These are phyloP conservation scores for Phrynocephalus versicolor DNA, from an alignment of 2,113 vertebrate genomes.

Conservation along the genomic window DNA sequence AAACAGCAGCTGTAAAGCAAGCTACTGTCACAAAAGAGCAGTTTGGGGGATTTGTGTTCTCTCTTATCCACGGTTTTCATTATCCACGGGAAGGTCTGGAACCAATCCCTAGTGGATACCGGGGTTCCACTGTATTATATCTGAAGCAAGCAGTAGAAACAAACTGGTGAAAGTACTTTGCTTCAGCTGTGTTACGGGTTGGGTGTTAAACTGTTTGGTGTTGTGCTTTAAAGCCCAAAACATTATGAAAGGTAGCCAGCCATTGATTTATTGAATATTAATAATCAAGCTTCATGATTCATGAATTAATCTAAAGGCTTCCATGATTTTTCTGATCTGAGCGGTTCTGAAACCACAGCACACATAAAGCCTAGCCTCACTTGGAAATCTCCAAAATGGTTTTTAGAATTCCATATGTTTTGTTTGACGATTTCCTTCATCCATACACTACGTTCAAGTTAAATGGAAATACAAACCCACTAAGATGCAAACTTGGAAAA, in stretches of 20 bases:
- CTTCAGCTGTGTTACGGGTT: not conserved
- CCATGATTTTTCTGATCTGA: not conserved
- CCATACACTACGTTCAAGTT: too few species aligned
- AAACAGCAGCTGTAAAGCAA: too few species aligned
- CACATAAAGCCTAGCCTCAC: not conserved
- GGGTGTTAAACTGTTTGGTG: not conserved
- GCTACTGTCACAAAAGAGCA: too few species aligned
- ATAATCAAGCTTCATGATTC: not conserved
- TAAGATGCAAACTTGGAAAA: not conserved
- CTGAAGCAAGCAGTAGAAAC: not conserved
- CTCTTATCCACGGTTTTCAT: too few species aligned
- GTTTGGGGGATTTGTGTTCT: too few species aligned
- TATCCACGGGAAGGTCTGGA: too few species aligned
- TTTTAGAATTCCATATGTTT: not conserved
- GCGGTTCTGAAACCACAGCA: not conserved
- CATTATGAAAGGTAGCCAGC: rapidly evolving
- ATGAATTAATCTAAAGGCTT: not conserved
- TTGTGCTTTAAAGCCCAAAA: constrained; percentile 27
- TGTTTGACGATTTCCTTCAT: not conserved
- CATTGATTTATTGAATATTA: constrained; percentile 5
- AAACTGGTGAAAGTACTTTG: not conserved
- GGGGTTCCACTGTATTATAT: too few species aligned
- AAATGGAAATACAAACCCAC: not conserved
- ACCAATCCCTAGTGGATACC: too few species aligned
- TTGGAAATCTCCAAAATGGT: not conserved